phyloP scores from a whole-genome alignment of 2,888 invertebrate genomes.

The Drosophila pullipes region DNA sequence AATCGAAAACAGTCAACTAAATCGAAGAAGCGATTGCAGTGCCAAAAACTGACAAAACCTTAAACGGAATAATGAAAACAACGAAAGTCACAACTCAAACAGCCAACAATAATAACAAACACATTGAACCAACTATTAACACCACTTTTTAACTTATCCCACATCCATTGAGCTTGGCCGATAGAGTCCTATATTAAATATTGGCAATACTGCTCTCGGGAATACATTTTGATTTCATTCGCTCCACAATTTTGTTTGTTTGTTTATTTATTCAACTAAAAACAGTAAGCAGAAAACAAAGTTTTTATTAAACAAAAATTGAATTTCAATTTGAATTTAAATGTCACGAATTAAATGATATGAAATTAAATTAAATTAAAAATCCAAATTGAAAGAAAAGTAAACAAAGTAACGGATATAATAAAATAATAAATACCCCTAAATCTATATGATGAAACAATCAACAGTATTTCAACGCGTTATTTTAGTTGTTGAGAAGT shows the following conservation, averaged over 20 bases:
- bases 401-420: background rate
- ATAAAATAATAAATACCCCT: background rate
- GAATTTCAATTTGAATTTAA: background rate
- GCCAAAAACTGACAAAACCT: slow-evolving; percentile 38
- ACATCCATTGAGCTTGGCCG: background rate
- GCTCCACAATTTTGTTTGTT: background rate
- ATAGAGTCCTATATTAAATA: background rate
- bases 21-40: slow-evolving; percentile 49
- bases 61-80: slow-evolving; percentile 32
- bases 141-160: background rate
- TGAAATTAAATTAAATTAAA: background rate
- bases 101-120: background rate
- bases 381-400: background rate
- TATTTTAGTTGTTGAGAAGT: background rate
- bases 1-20: slow-evolving; percentile 49
- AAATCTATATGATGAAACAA: background rate
- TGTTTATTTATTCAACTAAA: background rate
- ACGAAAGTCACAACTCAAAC: slow-evolving; percentile 27
- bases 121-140: background rate
- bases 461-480: background rate
- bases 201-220: background rate
- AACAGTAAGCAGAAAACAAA: background rate
- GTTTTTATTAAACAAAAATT: background rate
- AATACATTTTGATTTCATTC: background rate
- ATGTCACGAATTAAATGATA: background rate